Percentiles rank a stretch among this genome's conserved stretches.
Evolutionary conservation across 2,113 vertebrate genomes (phyloP).

Genomic region (Datnioides undecimradiatus): DNA sequence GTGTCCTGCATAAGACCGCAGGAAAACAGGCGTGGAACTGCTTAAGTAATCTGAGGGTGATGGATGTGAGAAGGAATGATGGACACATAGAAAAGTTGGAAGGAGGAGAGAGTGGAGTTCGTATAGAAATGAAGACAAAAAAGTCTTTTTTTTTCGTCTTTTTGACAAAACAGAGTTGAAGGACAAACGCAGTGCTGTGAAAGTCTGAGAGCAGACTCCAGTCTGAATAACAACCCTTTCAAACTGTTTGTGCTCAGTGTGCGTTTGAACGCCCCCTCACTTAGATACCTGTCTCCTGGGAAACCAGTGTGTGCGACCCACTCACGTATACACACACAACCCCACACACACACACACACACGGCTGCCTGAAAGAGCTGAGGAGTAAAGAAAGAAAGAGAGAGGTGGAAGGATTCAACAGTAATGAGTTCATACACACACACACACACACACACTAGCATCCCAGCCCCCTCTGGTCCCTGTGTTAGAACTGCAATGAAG

Average conservation of each 20-base stretch:
- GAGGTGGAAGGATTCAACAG: slow-evolving; percentile 28
- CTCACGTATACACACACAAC: background rate
- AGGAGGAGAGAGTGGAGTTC: background rate
- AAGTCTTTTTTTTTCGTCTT: background rate
- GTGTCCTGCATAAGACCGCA: background rate
- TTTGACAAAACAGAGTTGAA: slow-evolving; percentile 50
- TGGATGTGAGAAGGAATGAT: background rate
- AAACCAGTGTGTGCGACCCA: slow-evolving; percentile 56
- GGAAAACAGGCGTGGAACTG: background rate
- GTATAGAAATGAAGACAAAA: background rate
- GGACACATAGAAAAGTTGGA: background rate
- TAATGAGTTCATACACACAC: slow-evolving; percentile 32
- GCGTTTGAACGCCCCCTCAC: slow-evolving; percentile 69
- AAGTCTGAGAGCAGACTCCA: slow-evolving; percentile 47
- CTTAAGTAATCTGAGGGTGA: background rate
- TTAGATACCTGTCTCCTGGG: slow-evolving; percentile 79
- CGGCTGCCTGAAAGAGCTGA: slow-evolving; percentile 33
- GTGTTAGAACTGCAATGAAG: slow-evolving; percentile 28
- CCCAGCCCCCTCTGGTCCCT: background rate
- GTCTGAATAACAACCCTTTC: slow-evolving; percentile 68
- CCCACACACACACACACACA: slow-evolving; percentile 36
- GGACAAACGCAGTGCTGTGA: slow-evolving; percentile 47
- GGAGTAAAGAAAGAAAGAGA: slow-evolving; percentile 13
- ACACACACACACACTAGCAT: slow-evolving; percentile 1
- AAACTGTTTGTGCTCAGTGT: slow-evolving; percentile 64